These are phyloP conservation scores for Paedocypris micromegethes DNA, from an alignment of 2,797 vertebrate genomes.

Conservation along the genomic window DNA sequence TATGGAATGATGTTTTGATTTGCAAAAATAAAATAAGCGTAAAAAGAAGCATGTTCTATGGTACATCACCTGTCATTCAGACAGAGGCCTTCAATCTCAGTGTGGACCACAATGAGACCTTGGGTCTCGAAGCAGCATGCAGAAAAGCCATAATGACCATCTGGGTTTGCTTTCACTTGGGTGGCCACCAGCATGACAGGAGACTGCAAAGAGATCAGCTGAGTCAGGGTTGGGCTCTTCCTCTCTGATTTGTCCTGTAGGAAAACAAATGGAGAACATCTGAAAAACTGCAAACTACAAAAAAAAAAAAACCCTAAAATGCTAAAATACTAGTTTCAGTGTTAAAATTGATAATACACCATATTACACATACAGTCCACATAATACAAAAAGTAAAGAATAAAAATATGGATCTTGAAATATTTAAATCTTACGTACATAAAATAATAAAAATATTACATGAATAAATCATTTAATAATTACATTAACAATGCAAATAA, in stretches of 20 bases:
- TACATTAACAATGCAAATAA: no score
- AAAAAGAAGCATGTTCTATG: no score
- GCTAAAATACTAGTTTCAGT: no score
- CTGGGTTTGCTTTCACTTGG: constrained; percentile 52
- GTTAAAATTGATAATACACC: no score
- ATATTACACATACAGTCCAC: no score
- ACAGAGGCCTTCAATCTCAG: constrained; percentile 55
- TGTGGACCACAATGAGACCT: constrained; percentile 59
- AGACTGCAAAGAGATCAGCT: constrained; percentile 64
- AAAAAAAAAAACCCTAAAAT: background rate
- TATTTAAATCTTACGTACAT: no score
- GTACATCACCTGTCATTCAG: constrained; percentile 65
- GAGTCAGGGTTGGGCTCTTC: constrained; percentile 56
- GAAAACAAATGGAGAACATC: background rate
- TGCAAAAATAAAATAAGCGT: no score
- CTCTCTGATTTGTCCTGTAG: constrained; percentile 56
- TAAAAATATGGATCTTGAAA: no score
- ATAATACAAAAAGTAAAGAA: no score
- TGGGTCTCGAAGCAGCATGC: constrained; percentile 48
- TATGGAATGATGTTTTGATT: no score
- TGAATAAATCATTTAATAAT: no score
- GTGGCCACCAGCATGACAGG: constrained; percentile 64
- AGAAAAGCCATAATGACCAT: constrained; percentile 59
- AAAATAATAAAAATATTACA: no score
- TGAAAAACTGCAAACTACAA: constrained; percentile 5